Evolutionary conservation across 53 echinoderm and acorn worm genomes (phyloP).

Genomic region (Stichopus horrens): DNA sequence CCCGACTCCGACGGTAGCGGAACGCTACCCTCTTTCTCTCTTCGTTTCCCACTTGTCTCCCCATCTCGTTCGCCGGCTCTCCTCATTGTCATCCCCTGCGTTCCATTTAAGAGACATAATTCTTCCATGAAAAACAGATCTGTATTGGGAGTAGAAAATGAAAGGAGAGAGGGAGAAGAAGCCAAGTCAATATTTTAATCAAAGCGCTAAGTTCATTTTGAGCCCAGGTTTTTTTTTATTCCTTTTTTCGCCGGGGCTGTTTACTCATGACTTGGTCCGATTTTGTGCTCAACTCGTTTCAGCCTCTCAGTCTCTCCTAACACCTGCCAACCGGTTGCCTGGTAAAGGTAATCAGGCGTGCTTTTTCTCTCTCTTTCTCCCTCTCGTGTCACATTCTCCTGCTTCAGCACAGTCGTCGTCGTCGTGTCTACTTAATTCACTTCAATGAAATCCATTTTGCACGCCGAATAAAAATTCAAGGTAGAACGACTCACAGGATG

Average conservation of each 20-base stretch:
- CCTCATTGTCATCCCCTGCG: too few relatives aligned
- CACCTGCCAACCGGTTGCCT: constrained; percentile 32
- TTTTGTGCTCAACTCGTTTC: constrained; percentile 39
- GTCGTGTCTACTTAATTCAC: constrained; percentile 37
- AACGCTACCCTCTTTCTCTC: neutral
- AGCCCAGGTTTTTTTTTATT: neutral
- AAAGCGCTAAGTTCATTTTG: constrained; percentile 34
- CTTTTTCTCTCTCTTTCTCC: neutral
- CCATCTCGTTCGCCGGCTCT: neutral
- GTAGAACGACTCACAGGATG: neutral
- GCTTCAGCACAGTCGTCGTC: neutral
- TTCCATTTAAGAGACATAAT: constrained; percentile 35
- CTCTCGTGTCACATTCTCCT: neutral
- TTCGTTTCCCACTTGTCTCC: neutral
- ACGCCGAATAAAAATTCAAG: constrained; percentile 24
- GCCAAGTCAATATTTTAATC: constrained; percentile 47
- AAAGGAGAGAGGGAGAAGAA: neutral
- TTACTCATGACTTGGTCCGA: constrained; percentile 40
- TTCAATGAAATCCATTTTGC: constrained; percentile 31
- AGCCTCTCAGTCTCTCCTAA: constrained; percentile 19
- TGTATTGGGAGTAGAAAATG: too few relatives aligned
- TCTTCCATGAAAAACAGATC: constrained; percentile 5
- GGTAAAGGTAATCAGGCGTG: constrained; percentile 34
- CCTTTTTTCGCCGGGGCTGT: neutral
- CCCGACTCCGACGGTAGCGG: too few relatives aligned